These are phyloP conservation scores for Augiades crinisus DNA, from an alignment of 2,888 invertebrate genomes.

Conservation along the genomic window DNA sequence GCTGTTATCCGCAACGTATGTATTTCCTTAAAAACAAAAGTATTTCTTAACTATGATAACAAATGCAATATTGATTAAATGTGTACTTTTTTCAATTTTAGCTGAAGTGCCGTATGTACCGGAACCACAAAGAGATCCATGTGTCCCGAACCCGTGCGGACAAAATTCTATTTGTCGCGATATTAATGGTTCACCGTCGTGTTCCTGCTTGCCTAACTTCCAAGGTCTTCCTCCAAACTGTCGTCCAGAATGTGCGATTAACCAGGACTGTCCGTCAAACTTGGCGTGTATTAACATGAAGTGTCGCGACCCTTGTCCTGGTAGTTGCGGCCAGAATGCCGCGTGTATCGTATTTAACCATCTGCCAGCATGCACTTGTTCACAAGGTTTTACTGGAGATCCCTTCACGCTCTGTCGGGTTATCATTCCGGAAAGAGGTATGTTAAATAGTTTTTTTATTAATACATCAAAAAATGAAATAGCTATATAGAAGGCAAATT, in stretches of 20 bases:
- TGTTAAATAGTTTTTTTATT: too few relatives aligned
- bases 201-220: constrained; percentile 84
- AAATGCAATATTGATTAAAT: too few relatives aligned
- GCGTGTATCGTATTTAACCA: constrained; percentile 85
- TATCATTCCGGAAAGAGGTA: constrained; percentile 70
- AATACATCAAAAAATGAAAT: not conserved
- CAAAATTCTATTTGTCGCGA: constrained; percentile 83
- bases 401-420: constrained; percentile 85
- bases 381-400: constrained; percentile 88
- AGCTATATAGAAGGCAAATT: not conserved
- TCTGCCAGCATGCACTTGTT: constrained; percentile 85
- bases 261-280: constrained; percentile 86
- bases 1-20: constrained; percentile 81
- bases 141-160: constrained; percentile 87
- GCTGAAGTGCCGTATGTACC: constrained; percentile 47
- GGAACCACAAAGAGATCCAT: constrained; percentile 81
- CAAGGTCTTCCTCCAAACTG: constrained; percentile 88
- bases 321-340: constrained; percentile 85
- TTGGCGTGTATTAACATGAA: constrained; percentile 87
- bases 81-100: constrained; percentile 37
- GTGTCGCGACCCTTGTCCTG: constrained; percentile 87
- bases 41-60: not conserved
- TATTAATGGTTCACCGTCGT: constrained; percentile 82
- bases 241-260: constrained; percentile 87
- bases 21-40: constrained; percentile 23